Evolutionary conservation across 2,797 vertebrate species (phyloP).

Genomic region (Rhabdophis nuchalis): DNA sequence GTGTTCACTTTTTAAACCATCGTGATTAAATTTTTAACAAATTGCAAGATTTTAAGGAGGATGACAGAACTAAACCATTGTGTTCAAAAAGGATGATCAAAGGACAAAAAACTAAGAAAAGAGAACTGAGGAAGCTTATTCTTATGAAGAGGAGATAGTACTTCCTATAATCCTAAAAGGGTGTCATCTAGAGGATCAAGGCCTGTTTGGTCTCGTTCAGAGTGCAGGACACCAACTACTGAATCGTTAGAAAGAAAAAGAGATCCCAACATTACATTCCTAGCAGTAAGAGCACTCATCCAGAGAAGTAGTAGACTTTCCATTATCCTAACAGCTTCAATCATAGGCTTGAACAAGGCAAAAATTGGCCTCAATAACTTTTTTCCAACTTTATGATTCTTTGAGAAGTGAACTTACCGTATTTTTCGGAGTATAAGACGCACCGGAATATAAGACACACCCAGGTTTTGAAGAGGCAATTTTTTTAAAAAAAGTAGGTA

Average conservation of each 20-base stretch:
- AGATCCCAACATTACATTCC: background rate
- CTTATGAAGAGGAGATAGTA: background rate
- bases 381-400: background rate
- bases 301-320: background rate
- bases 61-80: background rate
- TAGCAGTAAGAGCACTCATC: background rate
- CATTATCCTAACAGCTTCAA: background rate
- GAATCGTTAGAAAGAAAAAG: background rate
- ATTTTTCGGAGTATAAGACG: too few species aligned
- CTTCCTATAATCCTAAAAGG: background rate
- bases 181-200: background rate
- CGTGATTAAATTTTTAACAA: background rate
- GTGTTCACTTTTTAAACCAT: background rate
- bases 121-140: background rate
- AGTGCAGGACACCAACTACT: background rate
- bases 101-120: background rate
- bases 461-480: too few species aligned
- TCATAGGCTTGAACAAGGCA: background rate
- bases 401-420: background rate
- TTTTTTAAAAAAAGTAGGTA: too few species aligned
- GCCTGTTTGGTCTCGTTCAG: background rate
- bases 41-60: background rate
- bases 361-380: background rate
- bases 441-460: too few species aligned
- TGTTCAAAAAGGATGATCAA: background rate